A percentile compares a stretch with the other conserved stretches of the same genome.
phyloP scores from a whole-genome alignment of 2,888 invertebrate species.

The Metopia argyrocephala region DNA sequence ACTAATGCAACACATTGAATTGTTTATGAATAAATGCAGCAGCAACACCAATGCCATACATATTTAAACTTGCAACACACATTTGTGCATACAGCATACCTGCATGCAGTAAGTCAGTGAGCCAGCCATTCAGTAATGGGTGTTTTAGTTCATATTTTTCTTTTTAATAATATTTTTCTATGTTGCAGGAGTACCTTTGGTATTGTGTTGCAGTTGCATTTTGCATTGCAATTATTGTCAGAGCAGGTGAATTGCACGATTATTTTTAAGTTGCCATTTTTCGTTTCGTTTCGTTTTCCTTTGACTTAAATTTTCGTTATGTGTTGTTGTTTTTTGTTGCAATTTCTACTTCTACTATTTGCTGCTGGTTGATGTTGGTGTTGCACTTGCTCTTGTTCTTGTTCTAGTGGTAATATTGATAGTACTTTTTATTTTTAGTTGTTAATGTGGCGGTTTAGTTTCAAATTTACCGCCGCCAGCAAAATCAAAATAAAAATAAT shows the following conservation, averaged over 20 bases:
- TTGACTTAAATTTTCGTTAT: no score
- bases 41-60: no score
- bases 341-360: constrained; percentile 40
- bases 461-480: constrained; percentile 53
- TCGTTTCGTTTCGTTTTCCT: constrained; percentile 28
- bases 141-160: no score
- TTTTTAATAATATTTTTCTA: no score
- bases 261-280: constrained; percentile 67
- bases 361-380: constrained; percentile 1
- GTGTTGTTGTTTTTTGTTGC: neutral
- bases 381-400: constrained; percentile 35
- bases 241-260: constrained; percentile 77
- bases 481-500: constrained; percentile 38
- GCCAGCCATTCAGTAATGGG: neutral
- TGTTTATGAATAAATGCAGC: neutral
- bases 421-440: constrained; percentile 28
- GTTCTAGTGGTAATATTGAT: neutral
- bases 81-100: constrained; percentile 34
- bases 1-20: constrained; percentile 17
- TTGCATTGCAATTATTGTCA: constrained; percentile 67
- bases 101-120: constrained; percentile 1
- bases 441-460: constrained; percentile 36
- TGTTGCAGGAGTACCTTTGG: constrained; percentile 13
- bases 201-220: constrained; percentile 52
- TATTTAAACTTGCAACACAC: constrained; percentile 23